These are phyloP conservation scores for Limanda limanda DNA, from an alignment of 2,113 vertebrate genomes.

Conservation along the genomic window DNA sequence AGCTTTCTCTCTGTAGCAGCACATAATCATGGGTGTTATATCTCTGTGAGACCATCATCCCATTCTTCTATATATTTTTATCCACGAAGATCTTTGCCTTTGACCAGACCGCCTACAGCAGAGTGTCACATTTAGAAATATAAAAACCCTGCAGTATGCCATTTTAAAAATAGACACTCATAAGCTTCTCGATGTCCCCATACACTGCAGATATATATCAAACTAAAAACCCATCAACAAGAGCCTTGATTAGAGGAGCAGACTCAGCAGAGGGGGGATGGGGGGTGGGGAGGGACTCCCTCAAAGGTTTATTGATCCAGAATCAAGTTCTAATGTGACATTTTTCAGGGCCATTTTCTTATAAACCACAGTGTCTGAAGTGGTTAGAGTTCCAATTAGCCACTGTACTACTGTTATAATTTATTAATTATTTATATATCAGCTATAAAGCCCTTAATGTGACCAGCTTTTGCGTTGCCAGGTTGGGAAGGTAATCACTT, in stretches of 20 bases:
- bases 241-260: background rate
- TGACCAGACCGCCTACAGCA: background rate
- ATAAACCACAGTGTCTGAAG: background rate
- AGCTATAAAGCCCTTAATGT: no score
- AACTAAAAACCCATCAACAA: background rate
- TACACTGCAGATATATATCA: background rate
- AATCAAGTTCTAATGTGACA: background rate
- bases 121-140: slow-evolving; percentile 20
- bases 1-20: background rate
- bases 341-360: background rate
- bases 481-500: no score
- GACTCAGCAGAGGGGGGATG: background rate
- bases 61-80: slow-evolving; percentile 18
- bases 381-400: no score
- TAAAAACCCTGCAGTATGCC: slow-evolving; percentile 17
- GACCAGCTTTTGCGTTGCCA: no score
- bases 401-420: no score
- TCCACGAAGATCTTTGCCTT: slow-evolving; percentile 23
- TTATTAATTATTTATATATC: no score
- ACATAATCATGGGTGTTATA: background rate
- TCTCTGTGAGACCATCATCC: slow-evolving; percentile 5
- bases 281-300: background rate
- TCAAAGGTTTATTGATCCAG: slow-evolving; percentile 3
- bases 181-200: slow-evolving; percentile 1
- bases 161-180: slow-evolving; percentile 14